Evolutionary conservation across 2,113 vertebrate species (phyloP).

Genomic region (Corynorhinus townsendii): DNA sequence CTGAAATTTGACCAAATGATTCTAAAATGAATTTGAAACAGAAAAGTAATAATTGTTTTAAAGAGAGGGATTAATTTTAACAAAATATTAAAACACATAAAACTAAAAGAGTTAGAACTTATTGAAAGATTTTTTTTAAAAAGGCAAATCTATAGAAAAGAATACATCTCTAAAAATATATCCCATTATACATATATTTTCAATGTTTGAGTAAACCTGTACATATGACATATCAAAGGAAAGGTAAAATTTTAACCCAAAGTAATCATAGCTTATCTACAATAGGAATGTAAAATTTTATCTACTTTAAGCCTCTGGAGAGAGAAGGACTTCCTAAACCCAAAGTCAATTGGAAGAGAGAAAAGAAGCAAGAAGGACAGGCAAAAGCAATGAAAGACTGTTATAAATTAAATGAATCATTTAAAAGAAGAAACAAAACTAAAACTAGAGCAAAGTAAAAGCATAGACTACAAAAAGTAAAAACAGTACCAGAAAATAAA

Average conservation of each 20-base stretch:
- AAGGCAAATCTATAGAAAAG: neutral
- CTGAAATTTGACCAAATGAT: neutral
- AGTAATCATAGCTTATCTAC: neutral
- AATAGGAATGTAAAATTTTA: neutral
- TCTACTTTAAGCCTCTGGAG: neutral
- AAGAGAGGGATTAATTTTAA: neutral
- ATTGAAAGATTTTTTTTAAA: neutral
- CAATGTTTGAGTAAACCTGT: neutral
- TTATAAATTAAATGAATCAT: neutral
- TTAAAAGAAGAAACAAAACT: neutral
- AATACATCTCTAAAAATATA: neutral
- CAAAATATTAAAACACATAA: neutral
- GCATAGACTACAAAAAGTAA: neutral
- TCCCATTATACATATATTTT: neutral
- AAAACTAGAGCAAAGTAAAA: neutral
- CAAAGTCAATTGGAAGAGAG: conserved; percentile 1
- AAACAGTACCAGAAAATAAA: neutral
- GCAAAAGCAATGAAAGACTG: neutral
- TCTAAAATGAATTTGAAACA: conserved; percentile 12
- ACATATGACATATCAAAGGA: neutral
- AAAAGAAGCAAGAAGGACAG: neutral
- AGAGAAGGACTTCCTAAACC: neutral
- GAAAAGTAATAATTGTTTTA: neutral
- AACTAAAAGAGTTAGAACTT: conserved; percentile 2
- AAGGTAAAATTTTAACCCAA: neutral